Percentiles rank a stretch among this genome's conserved stretches.
These are phyloP conservation scores for Bradypus variegatus DNA, from an alignment of 2,797 vertebrate species.

Conservation along the genomic window DNA sequence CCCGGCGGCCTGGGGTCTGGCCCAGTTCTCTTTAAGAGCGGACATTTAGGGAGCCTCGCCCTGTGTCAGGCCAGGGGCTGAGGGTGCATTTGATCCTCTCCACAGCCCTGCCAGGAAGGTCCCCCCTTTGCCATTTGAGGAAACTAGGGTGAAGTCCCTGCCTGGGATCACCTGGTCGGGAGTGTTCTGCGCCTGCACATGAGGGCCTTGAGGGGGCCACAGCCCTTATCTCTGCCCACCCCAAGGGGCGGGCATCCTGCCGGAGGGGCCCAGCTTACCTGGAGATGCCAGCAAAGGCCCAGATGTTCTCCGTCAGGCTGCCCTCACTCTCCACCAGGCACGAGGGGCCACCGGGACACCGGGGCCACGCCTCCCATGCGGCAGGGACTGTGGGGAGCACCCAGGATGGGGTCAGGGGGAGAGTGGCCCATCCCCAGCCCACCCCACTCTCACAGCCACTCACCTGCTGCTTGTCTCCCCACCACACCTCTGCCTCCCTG, in stretches of 20 bases:
- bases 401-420: background rate
- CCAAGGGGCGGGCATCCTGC: background rate
- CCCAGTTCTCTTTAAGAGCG: background rate
- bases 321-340: constrained; percentile 85
- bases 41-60: background rate
- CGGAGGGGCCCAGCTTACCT: constrained; percentile 72
- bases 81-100: background rate
- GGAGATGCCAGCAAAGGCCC: constrained; percentile 86
- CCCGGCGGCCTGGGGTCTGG: too few species aligned
- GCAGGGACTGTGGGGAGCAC: constrained; percentile 32
- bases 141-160: background rate
- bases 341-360: constrained; percentile 27
- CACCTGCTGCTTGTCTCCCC: background rate
- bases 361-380: constrained; percentile 66
- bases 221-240: background rate
- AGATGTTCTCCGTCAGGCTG: constrained; percentile 85
- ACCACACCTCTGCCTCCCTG: background rate
- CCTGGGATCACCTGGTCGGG: background rate
- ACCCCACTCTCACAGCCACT: background rate
- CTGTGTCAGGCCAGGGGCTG: background rate
- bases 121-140: background rate
- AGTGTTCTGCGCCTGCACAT: background rate
- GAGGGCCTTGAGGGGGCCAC: background rate
- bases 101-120: background rate
- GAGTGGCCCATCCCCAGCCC: background rate